These are phyloP conservation scores for Lophura nycthemera DNA, from an alignment of 2,113 vertebrate genomes.

Conservation along the genomic window DNA sequence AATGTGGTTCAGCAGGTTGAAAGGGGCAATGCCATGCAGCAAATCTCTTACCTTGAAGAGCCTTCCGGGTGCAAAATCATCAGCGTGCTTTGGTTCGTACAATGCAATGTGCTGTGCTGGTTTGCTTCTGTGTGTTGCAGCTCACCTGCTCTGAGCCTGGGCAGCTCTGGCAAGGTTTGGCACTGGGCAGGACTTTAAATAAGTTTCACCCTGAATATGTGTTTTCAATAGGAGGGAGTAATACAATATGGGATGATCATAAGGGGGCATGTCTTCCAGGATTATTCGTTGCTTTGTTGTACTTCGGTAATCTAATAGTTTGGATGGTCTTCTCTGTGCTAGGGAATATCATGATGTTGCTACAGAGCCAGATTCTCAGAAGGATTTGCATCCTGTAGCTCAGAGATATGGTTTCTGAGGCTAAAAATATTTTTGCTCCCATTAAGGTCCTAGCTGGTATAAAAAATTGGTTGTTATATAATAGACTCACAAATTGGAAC, in stretches of 20 bases:
- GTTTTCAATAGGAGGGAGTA: conserved; percentile 16
- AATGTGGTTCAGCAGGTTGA: background rate
- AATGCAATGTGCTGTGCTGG: background rate
- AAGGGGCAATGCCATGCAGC: background rate
- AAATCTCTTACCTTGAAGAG: background rate
- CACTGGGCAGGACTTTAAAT: conserved; percentile 6
- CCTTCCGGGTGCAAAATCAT: background rate
- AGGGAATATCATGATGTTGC: background rate
- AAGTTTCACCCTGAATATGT: conserved; percentile 28
- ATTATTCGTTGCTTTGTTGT: background rate
- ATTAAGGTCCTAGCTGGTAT: background rate
- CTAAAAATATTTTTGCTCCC: background rate
- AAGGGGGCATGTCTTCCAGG: background rate
- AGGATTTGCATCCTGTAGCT: background rate
- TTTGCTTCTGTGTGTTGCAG: background rate
- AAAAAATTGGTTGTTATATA: background rate
- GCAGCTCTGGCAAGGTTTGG: background rate
- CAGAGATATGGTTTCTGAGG: background rate
- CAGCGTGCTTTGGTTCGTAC: background rate
- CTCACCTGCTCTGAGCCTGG: background rate
- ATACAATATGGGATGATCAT: conserved; percentile 20
- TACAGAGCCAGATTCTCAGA: background rate
- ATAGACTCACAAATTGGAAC: background rate
- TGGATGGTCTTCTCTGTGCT: background rate
- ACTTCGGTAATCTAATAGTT: background rate